Evolutionary conservation across 2,888 invertebrate genomes (phyloP).

Genomic region (Lepetodrilus schrolli): DNA sequence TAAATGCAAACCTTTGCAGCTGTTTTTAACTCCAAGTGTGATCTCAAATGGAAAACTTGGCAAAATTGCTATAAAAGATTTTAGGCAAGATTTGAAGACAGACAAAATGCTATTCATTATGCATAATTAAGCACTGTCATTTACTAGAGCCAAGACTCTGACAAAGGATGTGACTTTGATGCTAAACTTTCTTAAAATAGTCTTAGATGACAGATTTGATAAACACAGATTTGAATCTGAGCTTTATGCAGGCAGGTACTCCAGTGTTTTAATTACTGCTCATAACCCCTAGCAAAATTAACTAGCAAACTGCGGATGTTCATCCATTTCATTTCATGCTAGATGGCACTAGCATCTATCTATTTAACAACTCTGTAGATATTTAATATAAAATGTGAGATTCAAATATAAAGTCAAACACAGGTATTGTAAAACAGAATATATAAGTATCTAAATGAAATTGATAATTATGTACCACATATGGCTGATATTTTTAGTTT

Average conservation of each 20-base stretch:
- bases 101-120: not conserved
- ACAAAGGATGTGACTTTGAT: not conserved
- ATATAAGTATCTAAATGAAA: too few species aligned
- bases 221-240: not conserved
- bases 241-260: not conserved
- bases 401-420: too few species aligned
- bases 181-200: conserved; percentile 12
- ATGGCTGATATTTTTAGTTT: too few species aligned
- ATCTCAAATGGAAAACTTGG: not conserved
- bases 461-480: too few species aligned
- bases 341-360: too few species aligned
- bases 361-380: too few species aligned
- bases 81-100: not conserved
- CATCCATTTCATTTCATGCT: too few species aligned
- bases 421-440: too few species aligned
- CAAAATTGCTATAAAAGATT: not conserved
- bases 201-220: conserved; percentile 23
- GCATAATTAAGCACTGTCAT: conserved; percentile 10
- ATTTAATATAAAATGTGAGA: too few species aligned
- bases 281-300: too few species aligned
- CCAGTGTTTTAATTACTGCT: too few species aligned
- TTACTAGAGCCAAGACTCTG: not conserved
- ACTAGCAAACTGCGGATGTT: too few species aligned
- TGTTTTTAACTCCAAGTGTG: not conserved
- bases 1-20: not conserved